Percentiles rank a stretch among this genome's conserved stretches.
phyloP scores from a whole-genome alignment of 2,888 invertebrate genomes.

The Altica lythri region DNA sequence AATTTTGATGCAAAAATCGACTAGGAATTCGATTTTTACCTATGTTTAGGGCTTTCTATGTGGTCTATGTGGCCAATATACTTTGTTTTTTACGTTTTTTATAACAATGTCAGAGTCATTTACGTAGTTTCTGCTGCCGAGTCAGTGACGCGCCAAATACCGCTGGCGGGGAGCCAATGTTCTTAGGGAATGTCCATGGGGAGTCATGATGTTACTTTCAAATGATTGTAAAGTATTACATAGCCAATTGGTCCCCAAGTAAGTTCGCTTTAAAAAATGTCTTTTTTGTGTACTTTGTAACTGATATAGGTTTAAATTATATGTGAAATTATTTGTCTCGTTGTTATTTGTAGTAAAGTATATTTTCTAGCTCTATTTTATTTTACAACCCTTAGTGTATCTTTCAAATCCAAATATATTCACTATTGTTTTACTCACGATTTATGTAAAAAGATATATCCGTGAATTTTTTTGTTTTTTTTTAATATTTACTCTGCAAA shows the following conservation, averaged over 20 bases:
- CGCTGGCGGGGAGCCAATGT: background rate
- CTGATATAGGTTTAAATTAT: no score
- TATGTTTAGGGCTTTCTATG: background rate
- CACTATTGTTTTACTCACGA: no score
- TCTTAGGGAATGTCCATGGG: background rate
- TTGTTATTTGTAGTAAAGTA: no score
- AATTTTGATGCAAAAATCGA: background rate
- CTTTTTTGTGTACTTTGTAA: no score
- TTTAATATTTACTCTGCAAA: no score
- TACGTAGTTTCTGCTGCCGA: background rate
- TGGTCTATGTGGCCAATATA: conserved; percentile 1
- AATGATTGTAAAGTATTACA: background rate
- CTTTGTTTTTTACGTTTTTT: background rate
- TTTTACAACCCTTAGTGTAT: no score
- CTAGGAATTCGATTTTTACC: background rate
- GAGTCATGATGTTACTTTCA: background rate
- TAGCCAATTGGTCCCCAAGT: background rate
- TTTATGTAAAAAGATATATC: no score
- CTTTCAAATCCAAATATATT: no score
- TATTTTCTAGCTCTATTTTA: no score
- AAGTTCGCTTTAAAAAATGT: background rate
- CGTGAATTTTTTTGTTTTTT: no score
- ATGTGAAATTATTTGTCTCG: no score
- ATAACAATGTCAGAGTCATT: background rate
- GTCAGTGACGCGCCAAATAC: background rate